Percentiles rank a stretch among this genome's conserved stretches.
phyloP scores from a whole-genome alignment of 1,140 invertebrate species.

The Camponotus floridanus region DNA sequence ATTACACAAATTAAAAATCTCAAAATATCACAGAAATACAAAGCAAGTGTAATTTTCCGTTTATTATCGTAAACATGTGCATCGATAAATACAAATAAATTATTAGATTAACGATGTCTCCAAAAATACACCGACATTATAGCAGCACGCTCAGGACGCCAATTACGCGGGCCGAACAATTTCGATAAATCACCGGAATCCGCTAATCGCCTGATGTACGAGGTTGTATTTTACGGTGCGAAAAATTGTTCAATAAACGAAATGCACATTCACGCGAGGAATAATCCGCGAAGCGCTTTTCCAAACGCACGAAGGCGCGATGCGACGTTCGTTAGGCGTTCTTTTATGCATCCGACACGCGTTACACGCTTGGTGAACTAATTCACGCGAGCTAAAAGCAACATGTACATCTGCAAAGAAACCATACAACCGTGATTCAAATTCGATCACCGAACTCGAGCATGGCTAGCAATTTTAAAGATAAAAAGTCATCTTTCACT shows the following conservation, averaged over 20 bases:
- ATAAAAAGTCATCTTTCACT: not conserved
- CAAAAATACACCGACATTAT: constrained; percentile 47
- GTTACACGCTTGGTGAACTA: constrained; percentile 16
- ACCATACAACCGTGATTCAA: not conserved
- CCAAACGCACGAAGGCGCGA: constrained; percentile 5
- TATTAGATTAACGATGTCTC: constrained; percentile 50
- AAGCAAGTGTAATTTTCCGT: constrained; percentile 30
- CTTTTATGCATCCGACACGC: not conserved
- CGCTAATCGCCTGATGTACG: constrained; percentile 56
- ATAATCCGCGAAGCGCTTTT: constrained; percentile 50
- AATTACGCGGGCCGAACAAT: constrained; percentile 52
- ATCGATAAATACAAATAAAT: constrained; percentile 42
- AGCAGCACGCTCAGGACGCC: not conserved
- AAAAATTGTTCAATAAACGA: constrained; percentile 58
- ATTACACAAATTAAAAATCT: constrained; percentile 26
- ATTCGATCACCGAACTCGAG: not conserved
- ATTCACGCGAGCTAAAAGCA: constrained; percentile 19
- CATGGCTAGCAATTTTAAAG: not conserved
- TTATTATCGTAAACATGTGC: constrained; percentile 21
- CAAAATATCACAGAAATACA: constrained; percentile 44
- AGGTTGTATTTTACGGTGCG: constrained; percentile 40
- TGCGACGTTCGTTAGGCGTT: constrained; percentile 3
- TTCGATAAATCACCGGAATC: constrained; percentile 53
- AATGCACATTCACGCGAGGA: constrained; percentile 24
- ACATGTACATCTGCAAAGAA: not conserved